These are phyloP conservation scores for Bombus pyrosoma DNA, from an alignment of 1,140 invertebrate genomes.

Conservation along the genomic window DNA sequence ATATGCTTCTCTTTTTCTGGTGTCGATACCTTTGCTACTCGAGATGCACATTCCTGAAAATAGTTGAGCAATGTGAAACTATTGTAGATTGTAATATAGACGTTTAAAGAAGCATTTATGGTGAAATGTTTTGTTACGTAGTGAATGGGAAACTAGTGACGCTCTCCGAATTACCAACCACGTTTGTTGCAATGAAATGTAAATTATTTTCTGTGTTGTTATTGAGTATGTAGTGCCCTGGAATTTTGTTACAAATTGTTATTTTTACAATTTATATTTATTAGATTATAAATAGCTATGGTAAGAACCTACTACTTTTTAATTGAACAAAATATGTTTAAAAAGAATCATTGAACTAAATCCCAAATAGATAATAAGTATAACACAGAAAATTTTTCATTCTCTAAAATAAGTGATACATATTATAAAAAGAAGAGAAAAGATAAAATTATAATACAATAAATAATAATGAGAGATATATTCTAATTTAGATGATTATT, in stretches of 20 bases:
- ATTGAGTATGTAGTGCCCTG: constrained; percentile 39
- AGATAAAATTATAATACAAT: constrained; percentile 6
- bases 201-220: constrained; percentile 60
- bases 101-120: constrained; percentile 23
- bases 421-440: neutral
- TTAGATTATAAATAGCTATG: neutral
- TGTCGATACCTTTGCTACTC: constrained; percentile 66
- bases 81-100: neutral
- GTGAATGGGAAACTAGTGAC: constrained; percentile 46
- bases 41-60: constrained; percentile 70
- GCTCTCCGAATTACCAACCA: constrained; percentile 53
- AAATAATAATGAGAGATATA: neutral
- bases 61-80: constrained; percentile 27
- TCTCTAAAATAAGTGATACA: neutral
- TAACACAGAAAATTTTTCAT: constrained; percentile 13
- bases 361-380: neutral
- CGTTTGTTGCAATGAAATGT: constrained; percentile 54
- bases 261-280: neutral
- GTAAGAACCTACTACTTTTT: neutral
- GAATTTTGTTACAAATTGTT: constrained; percentile 13
- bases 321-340: neutral
- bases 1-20: constrained; percentile 66
- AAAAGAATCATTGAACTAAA: neutral
- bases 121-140: constrained; percentile 46
- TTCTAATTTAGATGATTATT: neutral